Conservation (phyloP, 2,888 invertebrate genomes). For the Drosophila rellima region DNA sequence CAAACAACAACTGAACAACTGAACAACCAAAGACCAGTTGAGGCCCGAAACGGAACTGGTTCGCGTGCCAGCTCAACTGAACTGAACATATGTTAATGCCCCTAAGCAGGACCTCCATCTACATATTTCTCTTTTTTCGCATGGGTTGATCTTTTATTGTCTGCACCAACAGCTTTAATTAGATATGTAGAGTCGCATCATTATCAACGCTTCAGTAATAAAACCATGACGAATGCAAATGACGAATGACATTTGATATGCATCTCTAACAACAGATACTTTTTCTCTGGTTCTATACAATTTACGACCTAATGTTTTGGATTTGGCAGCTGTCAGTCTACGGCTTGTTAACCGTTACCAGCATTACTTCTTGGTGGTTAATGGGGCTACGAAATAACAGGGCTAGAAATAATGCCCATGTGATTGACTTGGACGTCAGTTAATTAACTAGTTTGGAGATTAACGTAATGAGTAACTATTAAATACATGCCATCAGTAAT, state of each 20-base stretch:
- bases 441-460: conserved; percentile 29
- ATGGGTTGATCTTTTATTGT: conserved; percentile 43
- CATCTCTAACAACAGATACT: conserved; percentile 39
- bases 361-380: conserved; percentile 5
- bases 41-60: conserved; percentile 59
- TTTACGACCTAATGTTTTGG: conserved; percentile 13
- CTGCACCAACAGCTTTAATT: conserved; percentile 34
- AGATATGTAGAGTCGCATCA: conserved; percentile 42
- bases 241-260: conserved; percentile 70
- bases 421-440: conserved; percentile 10
- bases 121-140: conserved; percentile 5
- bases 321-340: conserved; percentile 41
- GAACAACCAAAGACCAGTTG: conserved; percentile 18
- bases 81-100: conserved; percentile 61
- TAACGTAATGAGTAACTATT: conserved; percentile 13
- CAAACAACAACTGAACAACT: conserved; percentile 47
- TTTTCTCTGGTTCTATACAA: not conserved
- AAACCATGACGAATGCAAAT: conserved; percentile 67
- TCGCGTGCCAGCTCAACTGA: conserved; percentile 55
- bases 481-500: not conserved
- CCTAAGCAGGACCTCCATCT: conserved; percentile 29
- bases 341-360: conserved; percentile 7
- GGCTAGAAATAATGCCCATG: not conserved
- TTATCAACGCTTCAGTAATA: conserved; percentile 70
- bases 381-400: conserved; percentile 33